phyloP scores from a whole-genome alignment of 2,888 invertebrate genomes.

The Cremastobaeus sp. region DNA sequence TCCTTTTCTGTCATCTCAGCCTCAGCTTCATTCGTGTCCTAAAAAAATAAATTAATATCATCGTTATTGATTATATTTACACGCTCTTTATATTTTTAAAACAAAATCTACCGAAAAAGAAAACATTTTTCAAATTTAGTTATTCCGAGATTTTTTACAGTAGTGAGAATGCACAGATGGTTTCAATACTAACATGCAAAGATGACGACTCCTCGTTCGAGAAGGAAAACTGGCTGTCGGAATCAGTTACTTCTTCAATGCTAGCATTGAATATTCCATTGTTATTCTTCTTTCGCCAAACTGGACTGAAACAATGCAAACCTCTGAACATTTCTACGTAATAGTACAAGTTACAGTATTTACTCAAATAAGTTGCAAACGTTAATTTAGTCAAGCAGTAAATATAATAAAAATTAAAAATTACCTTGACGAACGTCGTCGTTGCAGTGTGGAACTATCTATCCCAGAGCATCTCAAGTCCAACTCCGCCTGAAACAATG shows the following conservation, averaged over 20 bases:
- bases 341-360: not conserved
- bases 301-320: conserved; percentile 74
- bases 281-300: conserved; percentile 77
- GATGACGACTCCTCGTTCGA: conserved; percentile 76
- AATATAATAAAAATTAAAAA: conserved; percentile 45
- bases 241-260: conserved; percentile 75
- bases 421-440: conserved; percentile 74
- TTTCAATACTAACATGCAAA: conserved; percentile 69
- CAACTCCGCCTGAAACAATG: conserved; percentile 74
- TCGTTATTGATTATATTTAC: too few species aligned
- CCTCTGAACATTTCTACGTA: conserved; percentile 57
- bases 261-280: conserved; percentile 74
- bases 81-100: not conserved
- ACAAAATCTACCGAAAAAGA: too few species aligned
- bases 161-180: not conserved
- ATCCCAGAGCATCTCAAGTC: conserved; percentile 74
- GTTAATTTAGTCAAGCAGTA: not conserved
- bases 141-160: too few species aligned
- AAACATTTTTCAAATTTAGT: too few species aligned
- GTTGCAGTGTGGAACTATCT: conserved; percentile 70
- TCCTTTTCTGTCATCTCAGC: conserved; percentile 75
- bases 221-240: conserved; percentile 76
- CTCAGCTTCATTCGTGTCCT: conserved; percentile 74
- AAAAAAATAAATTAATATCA: not conserved
- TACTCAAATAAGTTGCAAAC: not conserved